Conservation (phyloP, 2,888 invertebrate species). For the Kuschelorhynchus macadamiae region DNA sequence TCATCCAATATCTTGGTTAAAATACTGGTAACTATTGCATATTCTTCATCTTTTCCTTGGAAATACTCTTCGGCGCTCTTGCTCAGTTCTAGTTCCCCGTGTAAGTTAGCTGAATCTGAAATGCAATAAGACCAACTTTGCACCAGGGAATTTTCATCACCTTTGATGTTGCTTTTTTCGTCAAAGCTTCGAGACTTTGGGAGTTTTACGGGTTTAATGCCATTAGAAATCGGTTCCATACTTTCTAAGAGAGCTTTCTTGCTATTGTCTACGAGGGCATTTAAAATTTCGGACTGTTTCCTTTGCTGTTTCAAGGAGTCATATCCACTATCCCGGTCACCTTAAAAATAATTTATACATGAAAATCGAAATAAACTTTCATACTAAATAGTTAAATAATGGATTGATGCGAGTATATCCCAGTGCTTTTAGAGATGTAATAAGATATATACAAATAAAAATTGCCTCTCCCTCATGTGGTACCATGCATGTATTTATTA, state of each 20-base stretch:
- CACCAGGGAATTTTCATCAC: conserved; percentile 69
- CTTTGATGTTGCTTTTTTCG: conserved; percentile 63
- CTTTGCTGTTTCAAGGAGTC: conserved; percentile 58
- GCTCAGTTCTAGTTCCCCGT: conserved; percentile 71
- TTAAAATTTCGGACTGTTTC: conserved; percentile 55
- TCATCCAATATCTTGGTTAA: conserved; percentile 74
- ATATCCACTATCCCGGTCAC: conserved; percentile 63
- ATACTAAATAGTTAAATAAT: neutral
- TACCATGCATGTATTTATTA: too few species aligned
- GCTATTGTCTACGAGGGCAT: conserved; percentile 41
- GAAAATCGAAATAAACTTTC: too few species aligned
- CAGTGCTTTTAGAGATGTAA: too few species aligned
- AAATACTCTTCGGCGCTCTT: conserved; percentile 80
- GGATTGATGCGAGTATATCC: too few species aligned
- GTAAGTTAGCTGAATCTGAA: conserved; percentile 68
- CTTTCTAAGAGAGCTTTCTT: conserved; percentile 61
- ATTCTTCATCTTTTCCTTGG: conserved; percentile 68
- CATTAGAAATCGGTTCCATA: conserved; percentile 66
- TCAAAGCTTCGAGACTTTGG: conserved; percentile 67
- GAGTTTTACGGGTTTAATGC: conserved; percentile 60
- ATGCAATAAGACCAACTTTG: conserved; percentile 73
- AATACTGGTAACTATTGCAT: conserved; percentile 72
- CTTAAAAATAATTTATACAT: conserved; percentile 21
- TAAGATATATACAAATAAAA: too few species aligned
- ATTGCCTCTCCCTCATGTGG: too few species aligned